phyloP scores from a whole-genome alignment of 2,888 invertebrate species.

The Thyatira batis region DNA sequence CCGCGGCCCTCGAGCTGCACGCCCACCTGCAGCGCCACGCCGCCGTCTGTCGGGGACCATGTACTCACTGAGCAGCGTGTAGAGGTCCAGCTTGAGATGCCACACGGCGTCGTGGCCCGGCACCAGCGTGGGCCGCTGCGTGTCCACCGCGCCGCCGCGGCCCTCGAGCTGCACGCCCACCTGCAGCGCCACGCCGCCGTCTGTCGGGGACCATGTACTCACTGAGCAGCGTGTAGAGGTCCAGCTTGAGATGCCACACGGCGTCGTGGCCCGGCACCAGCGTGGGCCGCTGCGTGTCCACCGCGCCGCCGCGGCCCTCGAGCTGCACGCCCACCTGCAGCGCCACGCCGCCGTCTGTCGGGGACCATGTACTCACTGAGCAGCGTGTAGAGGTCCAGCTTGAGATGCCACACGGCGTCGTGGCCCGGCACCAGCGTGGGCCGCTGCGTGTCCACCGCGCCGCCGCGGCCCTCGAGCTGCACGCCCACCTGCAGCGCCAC shows the following conservation, averaged over 20 bases:
- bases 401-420: constrained; percentile 91
- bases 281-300: constrained; percentile 83
- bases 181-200: too few species aligned
- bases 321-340: too few species aligned
- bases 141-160: constrained; percentile 84
- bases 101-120: constrained; percentile 89
- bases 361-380: constrained; percentile 80
- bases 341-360: too few species aligned
- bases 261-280: constrained; percentile 87
- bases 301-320: constrained; percentile 84
- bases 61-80: constrained; percentile 78
- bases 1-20: constrained; percentile 84
- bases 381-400: constrained; percentile 86
- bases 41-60: too few species aligned
- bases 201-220: too few species aligned
- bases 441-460: constrained; percentile 82
- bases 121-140: constrained; percentile 83
- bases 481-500: too few species aligned
- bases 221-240: constrained; percentile 85
- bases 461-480: constrained; percentile 83
- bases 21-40: too few species aligned
- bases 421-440: constrained; percentile 85
- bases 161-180: constrained; percentile 82
- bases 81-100: constrained; percentile 90
- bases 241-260: constrained; percentile 92